Percentiles rank a stretch among this genome's conserved stretches.
These are phyloP conservation scores for Tyto alba DNA, from an alignment of 2,113 vertebrate genomes.

Conservation along the genomic window DNA sequence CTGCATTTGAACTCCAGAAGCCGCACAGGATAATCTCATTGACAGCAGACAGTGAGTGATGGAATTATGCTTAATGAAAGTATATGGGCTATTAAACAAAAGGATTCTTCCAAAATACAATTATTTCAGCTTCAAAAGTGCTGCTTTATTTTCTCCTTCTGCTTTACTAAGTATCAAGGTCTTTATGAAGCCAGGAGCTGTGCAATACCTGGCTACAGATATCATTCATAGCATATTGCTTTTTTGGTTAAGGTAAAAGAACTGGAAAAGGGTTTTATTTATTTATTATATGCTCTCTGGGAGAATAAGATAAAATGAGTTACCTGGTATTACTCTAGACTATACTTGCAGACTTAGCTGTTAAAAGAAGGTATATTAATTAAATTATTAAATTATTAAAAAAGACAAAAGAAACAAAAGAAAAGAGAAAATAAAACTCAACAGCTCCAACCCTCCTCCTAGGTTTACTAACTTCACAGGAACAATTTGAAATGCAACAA, in stretches of 20 bases:
- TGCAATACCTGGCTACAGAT: neutral
- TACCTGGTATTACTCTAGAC: neutral
- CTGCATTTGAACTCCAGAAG: neutral
- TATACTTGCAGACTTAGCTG: neutral
- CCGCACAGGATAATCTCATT: neutral
- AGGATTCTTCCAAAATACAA: neutral
- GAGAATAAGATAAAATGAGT: neutral
- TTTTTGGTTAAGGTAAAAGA: neutral
- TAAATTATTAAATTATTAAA: too few relatives aligned
- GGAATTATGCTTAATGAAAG: neutral
- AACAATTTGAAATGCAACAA: neutral
- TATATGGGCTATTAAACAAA: neutral
- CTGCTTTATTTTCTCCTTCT: neutral
- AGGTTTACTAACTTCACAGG: neutral
- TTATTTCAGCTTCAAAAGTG: neutral
- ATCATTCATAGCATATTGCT: neutral
- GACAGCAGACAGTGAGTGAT: neutral
- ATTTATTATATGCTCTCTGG: neutral
- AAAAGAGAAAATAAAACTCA: neutral
- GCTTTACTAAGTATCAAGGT: neutral
- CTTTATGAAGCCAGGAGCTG: neutral
- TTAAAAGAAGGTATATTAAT: neutral
- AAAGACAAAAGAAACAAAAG: neutral
- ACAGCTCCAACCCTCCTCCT: neutral
- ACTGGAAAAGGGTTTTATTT: neutral